phyloP scores from a whole-genome alignment of 2,113 vertebrate species.

The Dicrurus megarhynchus region DNA sequence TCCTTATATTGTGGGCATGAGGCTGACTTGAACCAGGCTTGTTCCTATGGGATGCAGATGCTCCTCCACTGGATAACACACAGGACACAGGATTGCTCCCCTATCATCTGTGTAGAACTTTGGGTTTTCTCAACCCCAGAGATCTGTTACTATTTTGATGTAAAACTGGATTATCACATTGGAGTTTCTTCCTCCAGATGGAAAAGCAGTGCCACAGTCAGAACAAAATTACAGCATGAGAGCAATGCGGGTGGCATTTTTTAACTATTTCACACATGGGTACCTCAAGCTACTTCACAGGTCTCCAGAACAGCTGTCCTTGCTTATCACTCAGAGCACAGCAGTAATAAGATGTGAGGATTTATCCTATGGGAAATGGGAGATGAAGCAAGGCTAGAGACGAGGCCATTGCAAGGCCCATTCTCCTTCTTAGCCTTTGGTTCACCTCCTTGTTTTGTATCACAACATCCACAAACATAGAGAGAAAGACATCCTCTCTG shows the following conservation, averaged over 20 bases:
- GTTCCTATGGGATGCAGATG: neutral
- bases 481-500: neutral
- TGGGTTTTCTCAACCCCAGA: neutral
- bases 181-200: neutral
- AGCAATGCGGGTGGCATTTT: neutral
- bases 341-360: neutral
- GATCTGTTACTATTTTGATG: neutral
- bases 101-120: neutral
- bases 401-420: neutral
- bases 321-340: neutral
- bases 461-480: neutral
- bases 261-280: neutral
- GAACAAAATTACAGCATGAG: neutral
- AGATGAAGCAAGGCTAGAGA: neutral
- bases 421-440: neutral
- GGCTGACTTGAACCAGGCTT: neutral
- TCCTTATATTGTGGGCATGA: neutral
- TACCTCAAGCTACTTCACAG: neutral
- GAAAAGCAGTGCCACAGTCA: neutral
- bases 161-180: neutral
- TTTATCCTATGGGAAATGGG: neutral
- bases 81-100: neutral
- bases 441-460: neutral
- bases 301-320: neutral
- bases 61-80: neutral